Percentiles rank a stretch among this genome's conserved stretches.
phyloP scores from a whole-genome alignment of 2,888 invertebrate species.

The Himalopsyche tibetana region DNA sequence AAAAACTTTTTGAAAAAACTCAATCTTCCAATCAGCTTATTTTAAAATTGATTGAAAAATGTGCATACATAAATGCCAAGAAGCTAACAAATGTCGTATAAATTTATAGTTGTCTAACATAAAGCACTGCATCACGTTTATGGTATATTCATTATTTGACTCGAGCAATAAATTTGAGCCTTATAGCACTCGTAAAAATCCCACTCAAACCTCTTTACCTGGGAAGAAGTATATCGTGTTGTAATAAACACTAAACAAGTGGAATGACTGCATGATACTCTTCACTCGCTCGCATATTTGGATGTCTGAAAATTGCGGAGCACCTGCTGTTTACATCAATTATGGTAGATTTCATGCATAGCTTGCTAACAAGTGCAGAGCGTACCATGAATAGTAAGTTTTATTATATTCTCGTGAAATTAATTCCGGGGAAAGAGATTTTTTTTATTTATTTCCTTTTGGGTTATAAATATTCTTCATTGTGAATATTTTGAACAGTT shows the following conservation, averaged over 20 bases:
- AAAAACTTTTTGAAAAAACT: too few relatives aligned
- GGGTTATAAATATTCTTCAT: too few relatives aligned
- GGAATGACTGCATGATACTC: conserved; percentile 15
- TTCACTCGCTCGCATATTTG: conserved; percentile 10
- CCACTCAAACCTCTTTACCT: conserved; percentile 28
- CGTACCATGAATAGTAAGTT: not conserved
- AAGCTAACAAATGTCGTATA: not conserved
- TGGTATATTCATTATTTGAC: conserved; percentile 32
- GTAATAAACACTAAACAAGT: conserved; percentile 34
- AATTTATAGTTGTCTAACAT: not conserved
- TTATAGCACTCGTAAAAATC: conserved; percentile 38
- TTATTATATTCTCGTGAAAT: too few relatives aligned
- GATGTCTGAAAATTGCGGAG: not conserved
- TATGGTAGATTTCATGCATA: conserved; percentile 14
- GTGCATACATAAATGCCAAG: too few relatives aligned
- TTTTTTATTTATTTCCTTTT: too few relatives aligned
- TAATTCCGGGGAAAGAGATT: too few relatives aligned
- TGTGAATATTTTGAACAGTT: too few relatives aligned
- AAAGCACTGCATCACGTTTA: not conserved
- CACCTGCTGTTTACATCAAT: conserved; percentile 38
- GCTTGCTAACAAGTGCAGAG: not conserved
- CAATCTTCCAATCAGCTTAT: too few relatives aligned
- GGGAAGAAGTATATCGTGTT: not conserved
- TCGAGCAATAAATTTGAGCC: conserved; percentile 28
- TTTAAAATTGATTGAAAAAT: too few relatives aligned